Conservation (phyloP, 2,113 vertebrate genomes). For the Pleuronectes platessa region DNA sequence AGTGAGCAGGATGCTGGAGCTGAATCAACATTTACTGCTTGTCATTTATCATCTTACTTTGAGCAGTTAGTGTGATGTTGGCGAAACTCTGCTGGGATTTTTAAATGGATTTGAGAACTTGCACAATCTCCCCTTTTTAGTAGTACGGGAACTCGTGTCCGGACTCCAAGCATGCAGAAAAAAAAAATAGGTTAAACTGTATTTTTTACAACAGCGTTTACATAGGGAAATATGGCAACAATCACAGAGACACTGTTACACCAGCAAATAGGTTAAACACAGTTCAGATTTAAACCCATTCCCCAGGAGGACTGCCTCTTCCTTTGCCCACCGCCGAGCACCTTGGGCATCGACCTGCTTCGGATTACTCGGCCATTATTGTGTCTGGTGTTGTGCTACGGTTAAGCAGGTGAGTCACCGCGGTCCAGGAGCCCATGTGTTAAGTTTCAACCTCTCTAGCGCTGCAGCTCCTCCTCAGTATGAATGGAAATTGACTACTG, state of each 20-base stretch:
- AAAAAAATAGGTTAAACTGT: not conserved
- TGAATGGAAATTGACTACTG: conserved; percentile 67
- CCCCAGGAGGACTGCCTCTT: conserved; percentile 1
- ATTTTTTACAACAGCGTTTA: conserved; percentile 14
- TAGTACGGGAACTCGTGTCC: conserved; percentile 37
- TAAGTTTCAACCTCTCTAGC: conserved; percentile 39
- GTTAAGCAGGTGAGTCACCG: conserved; percentile 57
- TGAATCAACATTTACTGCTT: conserved; percentile 41
- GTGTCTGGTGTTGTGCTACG: conserved; percentile 6
- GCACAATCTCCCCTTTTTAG: conserved; percentile 36
- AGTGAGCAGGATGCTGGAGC: conserved; percentile 68
- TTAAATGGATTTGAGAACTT: conserved; percentile 42
- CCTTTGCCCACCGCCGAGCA: not conserved
- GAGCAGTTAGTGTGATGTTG: conserved; percentile 55
- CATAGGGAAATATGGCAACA: not conserved
- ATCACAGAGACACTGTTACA: conserved; percentile 25
- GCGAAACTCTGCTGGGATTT: conserved; percentile 38
- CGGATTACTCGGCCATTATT: conserved; percentile 11
- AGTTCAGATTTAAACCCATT: conserved; percentile 1
- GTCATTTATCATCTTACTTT: conserved; percentile 64
- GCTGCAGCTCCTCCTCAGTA: conserved; percentile 1
- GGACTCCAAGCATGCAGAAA: not conserved
- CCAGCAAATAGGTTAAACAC: conserved; percentile 4
- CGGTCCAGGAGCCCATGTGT: conserved; percentile 26
- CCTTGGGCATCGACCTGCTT: conserved; percentile 7